Percentiles rank a stretch among this genome's conserved stretches.
phyloP scores from a whole-genome alignment of 2,797 vertebrate genomes.

The Sebastes miniatus region DNA sequence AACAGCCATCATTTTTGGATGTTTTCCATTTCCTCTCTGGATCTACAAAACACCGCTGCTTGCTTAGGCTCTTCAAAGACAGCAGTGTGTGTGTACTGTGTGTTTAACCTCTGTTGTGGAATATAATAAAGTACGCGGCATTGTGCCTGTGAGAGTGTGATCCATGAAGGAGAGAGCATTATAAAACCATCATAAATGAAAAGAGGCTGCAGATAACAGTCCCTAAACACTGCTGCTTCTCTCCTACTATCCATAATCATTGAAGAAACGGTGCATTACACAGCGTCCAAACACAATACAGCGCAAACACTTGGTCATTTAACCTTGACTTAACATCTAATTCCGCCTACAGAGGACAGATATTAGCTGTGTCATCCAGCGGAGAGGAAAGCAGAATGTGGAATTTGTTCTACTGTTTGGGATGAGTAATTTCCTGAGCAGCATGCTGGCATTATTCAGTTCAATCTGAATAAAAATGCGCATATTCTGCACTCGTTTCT shows the following conservation, averaged over 20 bases:
- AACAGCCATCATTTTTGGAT: slow-evolving; percentile 3
- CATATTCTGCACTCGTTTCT: slow-evolving; percentile 17
- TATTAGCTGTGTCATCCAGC: slow-evolving; percentile 37
- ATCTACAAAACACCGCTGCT: slow-evolving; percentile 10
- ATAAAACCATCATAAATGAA: slow-evolving; percentile 71
- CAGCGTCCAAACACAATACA: slow-evolving; percentile 37
- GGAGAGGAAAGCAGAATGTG: slow-evolving; percentile 19
- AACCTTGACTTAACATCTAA: slow-evolving; percentile 62
- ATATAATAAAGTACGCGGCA: slow-evolving; percentile 59
- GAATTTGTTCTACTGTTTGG: slow-evolving; percentile 15
- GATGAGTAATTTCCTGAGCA: slow-evolving; percentile 6
- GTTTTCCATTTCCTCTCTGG: slow-evolving; percentile 21
- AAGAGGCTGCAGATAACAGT: slow-evolving; percentile 61
- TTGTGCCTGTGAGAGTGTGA: slow-evolving; percentile 60
- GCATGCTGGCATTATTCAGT: not conserved
- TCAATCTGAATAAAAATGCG: slow-evolving; percentile 15
- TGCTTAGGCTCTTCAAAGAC: slow-evolving; percentile 48
- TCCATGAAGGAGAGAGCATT: slow-evolving; percentile 71
- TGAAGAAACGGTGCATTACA: slow-evolving; percentile 47
- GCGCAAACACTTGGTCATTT: slow-evolving; percentile 47
- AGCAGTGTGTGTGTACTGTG: slow-evolving; percentile 12
- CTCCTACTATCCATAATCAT: slow-evolving; percentile 56
- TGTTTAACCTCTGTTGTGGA: slow-evolving; percentile 66
- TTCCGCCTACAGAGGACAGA: slow-evolving; percentile 44
- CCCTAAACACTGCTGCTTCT: slow-evolving; percentile 52